A percentile compares a stretch with the other conserved stretches of the same genome.
phyloP scores from a whole-genome alignment of 92 coral and sea anemone species.

The Porites lobata region DNA sequence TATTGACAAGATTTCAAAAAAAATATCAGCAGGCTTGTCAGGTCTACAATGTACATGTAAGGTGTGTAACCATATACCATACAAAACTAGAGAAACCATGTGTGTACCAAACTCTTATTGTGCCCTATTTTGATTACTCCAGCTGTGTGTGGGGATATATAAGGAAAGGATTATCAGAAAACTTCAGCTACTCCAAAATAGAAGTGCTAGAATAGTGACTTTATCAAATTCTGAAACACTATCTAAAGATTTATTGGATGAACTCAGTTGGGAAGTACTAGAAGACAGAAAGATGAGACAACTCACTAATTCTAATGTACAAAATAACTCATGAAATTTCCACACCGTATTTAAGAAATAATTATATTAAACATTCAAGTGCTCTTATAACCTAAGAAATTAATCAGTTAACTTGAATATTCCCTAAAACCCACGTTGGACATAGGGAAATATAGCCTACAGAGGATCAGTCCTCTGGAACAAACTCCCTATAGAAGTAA shows the following conservation, averaged over 20 bases:
- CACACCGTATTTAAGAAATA: background rate
- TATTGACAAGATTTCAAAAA: background rate
- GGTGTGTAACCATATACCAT: background rate
- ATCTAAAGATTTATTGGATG: constrained; percentile 1
- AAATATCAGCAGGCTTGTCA: background rate
- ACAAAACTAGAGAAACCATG: background rate
- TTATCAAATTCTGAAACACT: background rate
- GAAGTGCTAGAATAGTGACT: constrained; percentile 2
- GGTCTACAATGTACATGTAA: background rate
- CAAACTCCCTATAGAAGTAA: background rate
- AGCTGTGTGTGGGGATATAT: constrained; percentile 9
- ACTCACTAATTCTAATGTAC: background rate
- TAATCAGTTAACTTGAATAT: background rate
- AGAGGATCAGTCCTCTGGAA: background rate
- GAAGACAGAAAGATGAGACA: background rate
- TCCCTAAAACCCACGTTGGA: background rate
- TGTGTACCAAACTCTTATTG: background rate
- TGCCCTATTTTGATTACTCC: constrained; percentile 8
- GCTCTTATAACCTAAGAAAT: background rate
- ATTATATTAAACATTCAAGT: background rate
- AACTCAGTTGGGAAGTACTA: constrained; percentile 6
- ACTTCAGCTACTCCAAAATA: constrained; percentile 15
- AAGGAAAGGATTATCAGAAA: constrained; percentile 5
- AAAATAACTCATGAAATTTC: background rate
- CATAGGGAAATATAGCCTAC: background rate